Base-by-base conservation (phyloP, 1,140 invertebrate species). In the Leptopilina clavipes region DNA sequence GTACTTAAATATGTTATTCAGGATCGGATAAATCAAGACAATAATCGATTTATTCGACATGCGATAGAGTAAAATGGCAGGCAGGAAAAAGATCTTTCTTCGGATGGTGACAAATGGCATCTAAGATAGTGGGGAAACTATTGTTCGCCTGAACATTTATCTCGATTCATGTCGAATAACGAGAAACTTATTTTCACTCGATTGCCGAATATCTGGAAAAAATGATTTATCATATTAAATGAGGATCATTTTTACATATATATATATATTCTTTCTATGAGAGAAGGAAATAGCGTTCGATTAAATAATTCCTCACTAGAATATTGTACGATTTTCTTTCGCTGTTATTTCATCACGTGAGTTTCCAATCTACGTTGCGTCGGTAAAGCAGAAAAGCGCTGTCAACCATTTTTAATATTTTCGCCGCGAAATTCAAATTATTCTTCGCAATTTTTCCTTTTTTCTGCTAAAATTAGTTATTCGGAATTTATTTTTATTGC, bases 1-100 rank as follows among this genome's bases (percentile, higher is more conserved):
- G 48, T 52, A 52, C 48, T 52, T 52, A 52, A 52, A 52, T 52
- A 52, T 52, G 48, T 52, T 52, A 52, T 52, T 52, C 48, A 52
- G 48, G 48, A 52, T n/a, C 48, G 48, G 48, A 52, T 52, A 52
- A 52, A 52, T 52, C 48, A 17, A 1, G 48, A n/a, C 48, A 52
- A 52, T 52, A 52, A 52, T 52, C 48, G 48, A 52, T 52, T 52
- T 52, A 52, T 52, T 52, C 48, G 48, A 52, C 48, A 52, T 52
- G 48, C 48, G 48, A 52, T 52, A 52, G 48, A 52, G 48, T 52
- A 52, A n/a, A 52, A 52, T 52, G 48, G 48, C 48, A 52, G 48
- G 48, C 48, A 52, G 48, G 48, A 52, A 52, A 52, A 52, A 52
- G 48, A 52, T 52, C 48, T 52, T 52, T 52, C 48, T 52, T 52